These are phyloP conservation scores for Helleia helle DNA, from an alignment of 2,888 invertebrate species.

Conservation along the genomic window DNA sequence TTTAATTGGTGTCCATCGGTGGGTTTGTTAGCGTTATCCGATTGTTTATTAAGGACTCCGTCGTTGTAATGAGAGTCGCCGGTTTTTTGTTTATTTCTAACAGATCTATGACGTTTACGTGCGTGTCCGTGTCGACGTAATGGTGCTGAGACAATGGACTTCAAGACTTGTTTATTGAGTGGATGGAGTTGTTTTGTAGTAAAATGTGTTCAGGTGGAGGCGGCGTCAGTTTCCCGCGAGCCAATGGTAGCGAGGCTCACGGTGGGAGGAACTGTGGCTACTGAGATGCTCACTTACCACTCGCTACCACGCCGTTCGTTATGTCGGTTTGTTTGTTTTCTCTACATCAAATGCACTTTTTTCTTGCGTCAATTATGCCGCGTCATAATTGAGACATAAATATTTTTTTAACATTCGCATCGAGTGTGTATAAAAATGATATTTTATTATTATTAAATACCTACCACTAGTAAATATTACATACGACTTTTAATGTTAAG, in stretches of 20 bases:
- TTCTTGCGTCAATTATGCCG: slow-evolving; percentile 24
- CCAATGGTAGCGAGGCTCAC: slow-evolving; percentile 54
- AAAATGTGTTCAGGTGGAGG: slow-evolving; percentile 64
- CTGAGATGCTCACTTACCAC: slow-evolving; percentile 40
- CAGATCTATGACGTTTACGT: slow-evolving; percentile 52
- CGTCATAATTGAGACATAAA: slow-evolving; percentile 33
- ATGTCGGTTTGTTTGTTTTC: slow-evolving; percentile 23
- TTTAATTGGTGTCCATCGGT: not conserved
- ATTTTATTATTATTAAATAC: not conserved
- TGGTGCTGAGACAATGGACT: slow-evolving; percentile 62
- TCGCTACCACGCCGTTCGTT: slow-evolving; percentile 34
- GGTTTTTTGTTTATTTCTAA: slow-evolving; percentile 44
- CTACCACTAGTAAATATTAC: not conserved
- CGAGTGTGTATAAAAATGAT: too few species aligned
- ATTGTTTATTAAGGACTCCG: slow-evolving; percentile 25
- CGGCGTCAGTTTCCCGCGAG: slow-evolving; percentile 48
- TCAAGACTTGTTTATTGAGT: slow-evolving; percentile 68
- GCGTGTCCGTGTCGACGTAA: slow-evolving; percentile 53
- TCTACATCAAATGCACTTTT: slow-evolving; percentile 25
- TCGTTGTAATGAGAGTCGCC: slow-evolving; percentile 36
- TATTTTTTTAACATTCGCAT: too few species aligned
- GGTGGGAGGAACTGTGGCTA: slow-evolving; percentile 67
- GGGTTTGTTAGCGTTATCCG: slow-evolving; percentile 18
- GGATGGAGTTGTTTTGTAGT: slow-evolving; percentile 67
- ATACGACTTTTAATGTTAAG: not conserved